Base-by-base conservation (phyloP, 2,888 invertebrate genomes). In the Eueremaeus valkanovi region DNA sequence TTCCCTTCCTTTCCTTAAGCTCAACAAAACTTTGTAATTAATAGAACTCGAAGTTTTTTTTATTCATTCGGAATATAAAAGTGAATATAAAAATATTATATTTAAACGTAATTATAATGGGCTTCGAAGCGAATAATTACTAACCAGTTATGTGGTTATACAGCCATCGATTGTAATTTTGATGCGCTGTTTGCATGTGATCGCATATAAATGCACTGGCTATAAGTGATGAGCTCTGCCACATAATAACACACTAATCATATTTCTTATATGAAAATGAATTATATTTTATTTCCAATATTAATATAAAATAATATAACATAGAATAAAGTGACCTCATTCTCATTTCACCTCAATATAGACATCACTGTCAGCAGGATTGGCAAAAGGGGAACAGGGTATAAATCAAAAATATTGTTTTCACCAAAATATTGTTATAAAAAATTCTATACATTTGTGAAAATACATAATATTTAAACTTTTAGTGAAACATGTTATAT, bases 331-430 rank as follows among this genome's bases (percentile, higher is more conserved):
- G n/a, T 68, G 68, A 68, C 68, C 68, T 68, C 40, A 68, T 42
- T 68, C 31, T 63, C 33, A 63, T 63, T 63, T 18, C 16, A 63
- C 21, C 27, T 42, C 8, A 11, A 40, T 68, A 42, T 16, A 68
- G 68, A 68, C 40, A 68, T 68, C 68, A 68, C 68, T 68, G 68
- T 68, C 68, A 68, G 8, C n/a, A n/a, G n/a, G n/a, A n/a, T n/a
- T n/a, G n/a, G n/a, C n/a, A n/a, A n/a, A n/a, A n/a, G n/a, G n/a
- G n/a, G n/a, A n/a, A n/a, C n/a, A n/a, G n/a, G n/a, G n/a, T n/a
- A n/a, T n/a, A n/a, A n/a, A n/a, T n/a, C n/a, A n/a, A n/a, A n/a
- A n/a, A n/a, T n/a, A n/a, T n/a, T n/a, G n/a, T n/a, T n/a, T n/a
- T n/a, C n/a, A n/a, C n/a, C n/a, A n/a, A n/a, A n/a, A n/a, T n/a